Base-by-base conservation (phyloP, 2,888 invertebrate genomes). In the Synanthedon formicaeformis region DNA sequence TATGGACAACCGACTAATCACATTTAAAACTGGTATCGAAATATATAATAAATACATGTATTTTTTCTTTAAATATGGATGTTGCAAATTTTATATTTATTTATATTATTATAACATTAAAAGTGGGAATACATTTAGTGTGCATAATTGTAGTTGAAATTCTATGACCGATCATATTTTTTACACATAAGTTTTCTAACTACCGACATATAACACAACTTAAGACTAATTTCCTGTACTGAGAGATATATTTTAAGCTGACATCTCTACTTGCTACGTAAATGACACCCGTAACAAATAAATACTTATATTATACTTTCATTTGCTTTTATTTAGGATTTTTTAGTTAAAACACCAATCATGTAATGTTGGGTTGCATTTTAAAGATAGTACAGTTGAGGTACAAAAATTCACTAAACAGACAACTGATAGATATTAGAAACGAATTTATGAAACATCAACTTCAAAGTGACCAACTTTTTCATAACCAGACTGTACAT, bases 201-300 rank as follows among this genome's bases (percentile, higher is more conserved):
- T 84, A 83, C 74, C 65, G 71, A 81, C 76, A 75, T 81, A 77
- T 70, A 75, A 75, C 76, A 78, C 78, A 80, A 66, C 73, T 77
- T 75, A 76, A 57, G 59, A 63, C 82, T 86, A 86, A 81, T 77
- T 86, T 85, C 86, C 86, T 86, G 86, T 86, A 86, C 84, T 83
- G 85, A 79, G 78, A 85, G 82, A 85, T 85, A 85, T 83, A 82
- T 74, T 79, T 78, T 66, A 69, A 69, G 73, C 73, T 65, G 77
- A 61, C 59, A 53, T 53, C 51, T 54, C 40, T 50, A 40, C 8
- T 14, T n/a, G 45, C 13, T 45, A 13, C 8, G n/a, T 45, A 45
- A 45, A 12, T 10, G 45, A 45, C 14, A 14, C 13, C 45, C 45
- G 45, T 45, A 45, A 45, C 45, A 13, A 14, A 45, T 13, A 45